phyloP scores from a whole-genome alignment of 2,797 vertebrate genomes.

The Microctenopoma steveboyesi region DNA sequence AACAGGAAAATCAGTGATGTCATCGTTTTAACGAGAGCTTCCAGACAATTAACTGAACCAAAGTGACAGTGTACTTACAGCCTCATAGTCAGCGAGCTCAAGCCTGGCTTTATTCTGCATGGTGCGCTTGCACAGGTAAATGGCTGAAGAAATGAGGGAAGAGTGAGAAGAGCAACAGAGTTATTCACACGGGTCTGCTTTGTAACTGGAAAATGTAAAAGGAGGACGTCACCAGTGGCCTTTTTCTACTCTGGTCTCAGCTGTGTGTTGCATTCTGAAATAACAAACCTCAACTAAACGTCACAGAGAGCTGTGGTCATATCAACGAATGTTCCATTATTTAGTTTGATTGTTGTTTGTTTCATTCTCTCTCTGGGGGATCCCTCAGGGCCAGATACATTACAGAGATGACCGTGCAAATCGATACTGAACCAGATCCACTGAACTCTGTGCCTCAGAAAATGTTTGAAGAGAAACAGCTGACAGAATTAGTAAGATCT shows the following conservation, averaged over 20 bases:
- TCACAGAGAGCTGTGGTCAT: conserved; percentile 30
- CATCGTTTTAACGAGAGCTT: conserved; percentile 38
- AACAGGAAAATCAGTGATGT: conserved; percentile 29
- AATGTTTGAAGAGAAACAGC: conserved; percentile 27
- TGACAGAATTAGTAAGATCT: conserved; percentile 36
- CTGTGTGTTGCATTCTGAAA: conserved; percentile 49
- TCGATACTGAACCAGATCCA: conserved; percentile 56
- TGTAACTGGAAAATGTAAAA: conserved; percentile 19
- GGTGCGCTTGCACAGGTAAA: conserved; percentile 97
- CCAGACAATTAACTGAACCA: conserved; percentile 6
- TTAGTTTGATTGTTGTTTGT: conserved; percentile 27
- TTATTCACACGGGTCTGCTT: conserved; percentile 22
- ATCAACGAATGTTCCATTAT: conserved; percentile 40
- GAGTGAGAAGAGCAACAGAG: conserved; percentile 28
- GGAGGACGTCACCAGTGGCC: conserved; percentile 1
- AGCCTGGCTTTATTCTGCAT: conserved; percentile 98
- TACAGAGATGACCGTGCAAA: conserved; percentile 48
- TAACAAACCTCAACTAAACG: conserved; percentile 54
- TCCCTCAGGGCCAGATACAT: conserved; percentile 50
- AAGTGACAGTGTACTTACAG: conserved; percentile 85
- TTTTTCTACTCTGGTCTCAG: conserved; percentile 22
- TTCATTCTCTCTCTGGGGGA: conserved; percentile 10
- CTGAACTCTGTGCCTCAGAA: conserved; percentile 30
- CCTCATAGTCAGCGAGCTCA: conserved; percentile 96
- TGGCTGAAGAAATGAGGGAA: conserved; percentile 80